Evolutionary conservation across 2,888 invertebrate species (phyloP).

Genomic region (Holacanthella duospinosa): DNA sequence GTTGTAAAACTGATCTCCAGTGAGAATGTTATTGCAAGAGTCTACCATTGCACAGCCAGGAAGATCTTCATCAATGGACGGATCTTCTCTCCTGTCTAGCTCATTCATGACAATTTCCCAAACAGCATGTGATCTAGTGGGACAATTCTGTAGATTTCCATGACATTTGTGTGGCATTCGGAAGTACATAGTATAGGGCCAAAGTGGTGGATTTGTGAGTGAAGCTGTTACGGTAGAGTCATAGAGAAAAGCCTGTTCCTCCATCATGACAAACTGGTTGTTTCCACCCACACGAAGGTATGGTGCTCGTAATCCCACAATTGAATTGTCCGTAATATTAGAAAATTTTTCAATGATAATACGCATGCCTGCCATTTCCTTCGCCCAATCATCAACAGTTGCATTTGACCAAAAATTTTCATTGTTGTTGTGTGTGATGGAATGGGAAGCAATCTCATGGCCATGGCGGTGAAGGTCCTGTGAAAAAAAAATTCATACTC

Average conservation of each 20-base stretch:
- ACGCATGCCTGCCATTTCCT: slow-evolving; percentile 89
- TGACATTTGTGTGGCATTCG: slow-evolving; percentile 90
- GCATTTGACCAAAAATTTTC: slow-evolving; percentile 89
- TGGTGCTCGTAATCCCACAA: slow-evolving; percentile 81
- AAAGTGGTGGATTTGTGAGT: slow-evolving; percentile 78
- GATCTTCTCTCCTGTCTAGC: slow-evolving; percentile 80
- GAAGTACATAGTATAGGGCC: slow-evolving; percentile 98
- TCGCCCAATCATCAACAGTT: slow-evolving; percentile 83
- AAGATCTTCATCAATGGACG: slow-evolving; percentile 73
- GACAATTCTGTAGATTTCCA: slow-evolving; percentile 81
- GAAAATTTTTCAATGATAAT: slow-evolving; percentile 81
- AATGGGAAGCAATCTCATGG: slow-evolving; percentile 87
- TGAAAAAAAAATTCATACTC: slow-evolving; percentile 39
- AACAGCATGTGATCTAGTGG: slow-evolving; percentile 74
- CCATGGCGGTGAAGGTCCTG: slow-evolving; percentile 83
- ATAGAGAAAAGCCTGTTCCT: slow-evolving; percentile 86
- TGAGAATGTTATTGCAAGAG: slow-evolving; percentile 76
- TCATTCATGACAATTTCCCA: slow-evolving; percentile 97
- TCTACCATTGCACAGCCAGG: slow-evolving; percentile 91
- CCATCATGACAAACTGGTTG: slow-evolving; percentile 96
- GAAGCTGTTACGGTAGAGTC: slow-evolving; percentile 92
- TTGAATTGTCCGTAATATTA: slow-evolving; percentile 79
- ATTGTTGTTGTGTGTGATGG: slow-evolving; percentile 86
- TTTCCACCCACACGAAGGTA: slow-evolving; percentile 84
- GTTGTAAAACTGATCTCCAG: slow-evolving; percentile 86